Conservation (phyloP, 2,113 vertebrate species). For the Apeltes quadracus region DNA sequence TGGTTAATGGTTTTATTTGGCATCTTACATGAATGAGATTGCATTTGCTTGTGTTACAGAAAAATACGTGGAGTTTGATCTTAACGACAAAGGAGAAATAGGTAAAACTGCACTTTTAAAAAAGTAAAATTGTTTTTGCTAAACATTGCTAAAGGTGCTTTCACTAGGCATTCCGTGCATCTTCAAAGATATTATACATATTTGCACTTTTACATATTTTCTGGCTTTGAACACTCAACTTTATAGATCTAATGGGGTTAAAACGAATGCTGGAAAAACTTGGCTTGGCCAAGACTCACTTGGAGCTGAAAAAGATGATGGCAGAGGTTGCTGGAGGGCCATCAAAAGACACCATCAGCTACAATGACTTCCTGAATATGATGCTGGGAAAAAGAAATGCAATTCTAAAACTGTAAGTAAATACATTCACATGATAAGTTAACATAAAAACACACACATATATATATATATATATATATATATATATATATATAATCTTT, state of each 20-base stretch:
- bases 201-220: background rate
- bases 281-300: slow-evolving; percentile 84
- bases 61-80: slow-evolving; percentile 89
- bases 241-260: slow-evolving; percentile 85
- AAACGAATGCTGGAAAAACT: slow-evolving; percentile 88
- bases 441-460: no score
- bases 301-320: slow-evolving; percentile 88
- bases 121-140: background rate
- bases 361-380: slow-evolving; percentile 85
- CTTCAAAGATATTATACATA: background rate
- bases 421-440: background rate
- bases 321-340: slow-evolving; percentile 77
- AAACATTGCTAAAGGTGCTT: background rate
- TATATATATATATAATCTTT: no score
- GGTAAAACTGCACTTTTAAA: slow-evolving; percentile 66
- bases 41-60: slow-evolving; percentile 72
- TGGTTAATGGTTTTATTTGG: background rate
- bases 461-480: no score
- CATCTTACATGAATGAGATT: background rate
- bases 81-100: slow-evolving; percentile 86
- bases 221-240: background rate
- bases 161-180: background rate
- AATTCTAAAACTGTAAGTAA: slow-evolving; percentile 84
- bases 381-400: slow-evolving; percentile 86
- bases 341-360: slow-evolving; percentile 79